phyloP scores from a whole-genome alignment of 37 sponge, comb jelly and placozoan genomes.

The Aphrocallistes beatrix region DNA sequence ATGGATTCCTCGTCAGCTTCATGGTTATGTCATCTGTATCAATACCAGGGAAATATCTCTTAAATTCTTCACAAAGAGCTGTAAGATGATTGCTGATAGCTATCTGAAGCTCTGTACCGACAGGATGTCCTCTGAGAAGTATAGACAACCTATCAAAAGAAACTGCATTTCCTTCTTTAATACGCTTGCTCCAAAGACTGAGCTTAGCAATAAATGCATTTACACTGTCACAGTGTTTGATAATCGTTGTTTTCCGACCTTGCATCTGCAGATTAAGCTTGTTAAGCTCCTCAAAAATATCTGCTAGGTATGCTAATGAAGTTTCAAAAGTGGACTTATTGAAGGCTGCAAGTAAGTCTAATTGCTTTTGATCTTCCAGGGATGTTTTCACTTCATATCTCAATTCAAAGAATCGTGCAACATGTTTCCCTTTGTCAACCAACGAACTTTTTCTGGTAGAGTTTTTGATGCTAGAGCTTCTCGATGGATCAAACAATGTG shows the following conservation, averaged over 20 bases:
- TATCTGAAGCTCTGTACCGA: neutral
- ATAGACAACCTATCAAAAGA: neutral
- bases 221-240: neutral
- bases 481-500: neutral
- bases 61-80: neutral
- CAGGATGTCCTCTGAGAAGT: neutral
- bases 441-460: neutral
- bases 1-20: conserved; percentile 1
- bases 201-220: neutral
- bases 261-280: neutral
- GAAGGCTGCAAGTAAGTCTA: neutral
- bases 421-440: neutral
- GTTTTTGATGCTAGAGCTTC: neutral
- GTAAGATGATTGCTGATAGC: neutral
- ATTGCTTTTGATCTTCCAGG: neutral
- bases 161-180: neutral
- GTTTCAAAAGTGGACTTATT: neutral
- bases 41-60: neutral
- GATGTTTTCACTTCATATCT: neutral
- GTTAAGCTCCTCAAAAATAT: neutral
- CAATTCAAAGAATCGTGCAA: neutral
- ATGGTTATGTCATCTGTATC: neutral
- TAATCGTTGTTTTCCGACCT: neutral
- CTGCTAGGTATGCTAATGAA: neutral
- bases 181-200: neutral